These are phyloP conservation scores for Hybos culiciformis DNA, from an alignment of 2,888 invertebrate species.

Conservation along the genomic window DNA sequence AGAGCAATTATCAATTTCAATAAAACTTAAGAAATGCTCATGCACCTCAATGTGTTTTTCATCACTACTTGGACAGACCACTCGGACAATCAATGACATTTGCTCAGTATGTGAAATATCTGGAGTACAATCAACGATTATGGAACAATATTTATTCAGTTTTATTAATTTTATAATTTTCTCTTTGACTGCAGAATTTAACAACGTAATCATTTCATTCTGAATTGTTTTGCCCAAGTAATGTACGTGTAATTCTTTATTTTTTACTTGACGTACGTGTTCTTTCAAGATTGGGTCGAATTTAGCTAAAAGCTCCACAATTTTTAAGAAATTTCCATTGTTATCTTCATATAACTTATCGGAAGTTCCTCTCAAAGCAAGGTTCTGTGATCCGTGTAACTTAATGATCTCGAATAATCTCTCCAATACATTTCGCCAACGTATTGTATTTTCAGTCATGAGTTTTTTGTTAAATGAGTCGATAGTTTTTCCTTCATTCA, in stretches of 20 bases:
- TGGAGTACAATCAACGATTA: slow-evolving; percentile 6
- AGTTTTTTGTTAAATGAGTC: slow-evolving; percentile 1
- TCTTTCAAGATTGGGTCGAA: slow-evolving; percentile 1
- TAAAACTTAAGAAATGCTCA: not conserved
- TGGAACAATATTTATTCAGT: slow-evolving; percentile 7
- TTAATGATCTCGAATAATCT: not conserved
- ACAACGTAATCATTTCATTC: slow-evolving; percentile 6
- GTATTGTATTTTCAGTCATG: slow-evolving; percentile 1
- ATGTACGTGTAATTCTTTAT: not conserved
- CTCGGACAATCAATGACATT: slow-evolving; percentile 3
- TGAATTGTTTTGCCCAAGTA: slow-evolving; percentile 5
- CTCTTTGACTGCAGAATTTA: slow-evolving; percentile 2
- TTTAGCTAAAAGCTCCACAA: not conserved
- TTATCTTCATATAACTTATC: not conserved
- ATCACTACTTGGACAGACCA: slow-evolving; percentile 2
- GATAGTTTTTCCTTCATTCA: slow-evolving; percentile 2
- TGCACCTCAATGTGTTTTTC: slow-evolving; percentile 1
- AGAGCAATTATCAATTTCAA: slow-evolving; percentile 1
- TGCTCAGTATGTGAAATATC: slow-evolving; percentile 4
- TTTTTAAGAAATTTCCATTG: slow-evolving; percentile 1
- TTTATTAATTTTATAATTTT: slow-evolving; percentile 5
- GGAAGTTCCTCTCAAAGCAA: slow-evolving; percentile 1
- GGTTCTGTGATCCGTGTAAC: slow-evolving; percentile 2
- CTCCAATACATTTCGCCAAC: slow-evolving; percentile 1
- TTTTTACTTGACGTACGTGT: not conserved